These are phyloP conservation scores for Panzeria rudis DNA, from an alignment of 2,888 invertebrate species.

Conservation along the genomic window DNA sequence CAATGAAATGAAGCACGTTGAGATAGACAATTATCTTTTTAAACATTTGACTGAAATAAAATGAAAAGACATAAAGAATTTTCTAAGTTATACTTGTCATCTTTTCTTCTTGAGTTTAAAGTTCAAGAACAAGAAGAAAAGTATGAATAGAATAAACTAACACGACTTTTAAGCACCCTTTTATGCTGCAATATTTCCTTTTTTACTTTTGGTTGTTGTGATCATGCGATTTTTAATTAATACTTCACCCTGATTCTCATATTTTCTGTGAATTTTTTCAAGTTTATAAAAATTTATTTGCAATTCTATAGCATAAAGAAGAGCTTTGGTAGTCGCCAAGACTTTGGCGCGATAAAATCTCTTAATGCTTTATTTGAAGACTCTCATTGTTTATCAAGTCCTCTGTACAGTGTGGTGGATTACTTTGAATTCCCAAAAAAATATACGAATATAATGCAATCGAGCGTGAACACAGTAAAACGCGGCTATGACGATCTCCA, in stretches of 20 bases:
- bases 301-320: background rate
- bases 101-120: background rate
- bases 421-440: no score
- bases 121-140: background rate
- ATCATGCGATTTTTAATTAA: background rate
- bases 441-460: no score
- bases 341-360: no score
- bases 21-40: conserved; percentile 25
- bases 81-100: background rate
- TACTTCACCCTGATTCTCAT: no score
- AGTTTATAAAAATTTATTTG: background rate
- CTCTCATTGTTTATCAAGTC: no score
- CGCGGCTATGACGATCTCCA: background rate
- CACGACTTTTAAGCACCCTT: no score
- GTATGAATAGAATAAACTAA: no score
- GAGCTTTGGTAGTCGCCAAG: no score
- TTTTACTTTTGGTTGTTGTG: background rate
- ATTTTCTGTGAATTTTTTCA: background rate
- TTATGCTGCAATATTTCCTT: no score
- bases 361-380: no score
- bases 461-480: background rate
- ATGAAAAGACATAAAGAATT: conserved; percentile 11
- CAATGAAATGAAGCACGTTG: conserved; percentile 16
- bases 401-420: no score
- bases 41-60: background rate